These are phyloP conservation scores for Sebastes iracundus DNA, from an alignment of 2,797 vertebrate species.

Conservation along the genomic window DNA sequence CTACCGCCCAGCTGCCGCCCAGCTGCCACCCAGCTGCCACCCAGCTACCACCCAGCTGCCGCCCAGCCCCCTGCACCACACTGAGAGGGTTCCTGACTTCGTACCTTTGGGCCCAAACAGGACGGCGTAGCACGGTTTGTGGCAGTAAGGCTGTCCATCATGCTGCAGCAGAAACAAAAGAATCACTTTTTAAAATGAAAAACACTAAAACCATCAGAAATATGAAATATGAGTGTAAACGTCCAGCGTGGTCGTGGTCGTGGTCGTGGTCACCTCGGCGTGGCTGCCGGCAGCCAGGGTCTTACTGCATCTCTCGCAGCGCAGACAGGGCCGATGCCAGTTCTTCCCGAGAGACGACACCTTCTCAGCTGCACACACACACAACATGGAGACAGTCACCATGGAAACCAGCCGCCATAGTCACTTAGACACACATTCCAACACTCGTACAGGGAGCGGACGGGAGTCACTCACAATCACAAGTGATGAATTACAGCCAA, in stretches of 20 bases:
- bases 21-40: too few species aligned
- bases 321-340: conserved; percentile 76
- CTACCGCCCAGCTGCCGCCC: too few species aligned
- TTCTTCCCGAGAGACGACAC: conserved; percentile 77
- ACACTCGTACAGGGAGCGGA: background rate
- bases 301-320: conserved; percentile 75
- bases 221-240: too few species aligned
- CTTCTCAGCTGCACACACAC: conserved; percentile 66
- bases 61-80: too few species aligned
- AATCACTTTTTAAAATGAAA: background rate
- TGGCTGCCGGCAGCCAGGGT: conserved; percentile 70
- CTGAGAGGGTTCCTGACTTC: background rate
- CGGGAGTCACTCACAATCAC: too few species aligned
- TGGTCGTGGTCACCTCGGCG: conserved; percentile 62
- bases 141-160: conserved; percentile 87
- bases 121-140: conserved; percentile 89
- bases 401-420: conserved; percentile 62
- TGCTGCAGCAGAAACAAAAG: conserved; percentile 73
- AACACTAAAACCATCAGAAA: background rate
- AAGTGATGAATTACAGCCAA: too few species aligned
- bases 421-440: background rate
- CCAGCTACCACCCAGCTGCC: too few species aligned
- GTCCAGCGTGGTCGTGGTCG: too few species aligned
- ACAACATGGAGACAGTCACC: conserved; percentile 29
- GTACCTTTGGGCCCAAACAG: conserved; percentile 88